These are phyloP conservation scores for Ia io DNA, from an alignment of 2,113 vertebrate genomes.

Conservation along the genomic window DNA sequence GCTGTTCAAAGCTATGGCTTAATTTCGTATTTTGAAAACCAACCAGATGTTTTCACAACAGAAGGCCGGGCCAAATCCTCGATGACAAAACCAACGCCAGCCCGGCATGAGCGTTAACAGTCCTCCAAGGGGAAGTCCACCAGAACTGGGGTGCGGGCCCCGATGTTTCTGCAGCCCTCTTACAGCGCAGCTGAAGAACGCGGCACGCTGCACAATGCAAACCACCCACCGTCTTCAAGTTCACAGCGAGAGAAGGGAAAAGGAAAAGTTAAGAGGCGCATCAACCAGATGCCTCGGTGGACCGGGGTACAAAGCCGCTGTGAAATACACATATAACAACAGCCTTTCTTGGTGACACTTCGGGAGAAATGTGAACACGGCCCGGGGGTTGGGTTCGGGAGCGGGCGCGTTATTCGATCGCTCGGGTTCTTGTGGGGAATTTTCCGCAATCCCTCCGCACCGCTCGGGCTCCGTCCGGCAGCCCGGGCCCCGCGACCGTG, in stretches of 20 bases:
- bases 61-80: background rate
- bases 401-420: rapidly evolving
- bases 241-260: background rate
- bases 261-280: background rate
- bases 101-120: rapidly evolving
- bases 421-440: rapidly evolving
- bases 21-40: background rate
- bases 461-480: background rate
- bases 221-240: background rate
- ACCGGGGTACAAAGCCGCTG: no score
- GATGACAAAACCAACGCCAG: background rate
- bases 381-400: rapidly evolving
- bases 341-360: background rate
- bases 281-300: background rate
- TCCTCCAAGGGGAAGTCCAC: background rate
- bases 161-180: background rate
- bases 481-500: background rate
- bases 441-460: background rate
- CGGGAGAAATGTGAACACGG: no score
- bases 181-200: background rate
- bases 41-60: background rate
- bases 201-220: background rate
- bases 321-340: rapidly evolving
- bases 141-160: no score
- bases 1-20: background rate